Percentiles rank a stretch among this genome's conserved stretches.
Conservation (phyloP, 2,797 vertebrate species). For the Muraenolepis orangiensis region DNA sequence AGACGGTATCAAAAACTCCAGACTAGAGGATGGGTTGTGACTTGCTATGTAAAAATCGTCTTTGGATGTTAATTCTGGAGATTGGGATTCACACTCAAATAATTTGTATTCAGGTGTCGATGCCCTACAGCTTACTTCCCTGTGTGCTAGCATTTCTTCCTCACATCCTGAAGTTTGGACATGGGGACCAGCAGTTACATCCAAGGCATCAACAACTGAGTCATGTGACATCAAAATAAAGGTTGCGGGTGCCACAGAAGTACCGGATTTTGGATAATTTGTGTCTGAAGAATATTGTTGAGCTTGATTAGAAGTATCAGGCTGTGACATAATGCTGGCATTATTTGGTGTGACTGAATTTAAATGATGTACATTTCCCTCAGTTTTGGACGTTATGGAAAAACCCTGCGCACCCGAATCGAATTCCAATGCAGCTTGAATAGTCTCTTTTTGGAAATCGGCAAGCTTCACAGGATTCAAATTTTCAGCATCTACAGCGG, state of each 20-base stretch:
- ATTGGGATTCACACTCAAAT: neutral
- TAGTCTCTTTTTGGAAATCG: constrained; percentile 18
- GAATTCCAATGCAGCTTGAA: constrained; percentile 20
- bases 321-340: constrained; percentile 6
- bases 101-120: constrained; percentile 32
- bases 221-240: constrained; percentile 54
- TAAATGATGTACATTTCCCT: constrained; percentile 28
- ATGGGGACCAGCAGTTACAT: constrained; percentile 9
- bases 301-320: constrained; percentile 17
- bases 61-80: constrained; percentile 29
- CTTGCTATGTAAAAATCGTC: neutral
- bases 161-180: constrained; percentile 11
- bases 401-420: constrained; percentile 31
- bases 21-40: constrained; percentile 36
- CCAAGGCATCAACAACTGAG: constrained; percentile 34
- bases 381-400: constrained; percentile 21
- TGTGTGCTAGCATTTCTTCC: constrained; percentile 8
- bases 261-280: constrained; percentile 6
- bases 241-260: constrained; percentile 11
- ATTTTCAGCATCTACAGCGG: constrained; percentile 33
- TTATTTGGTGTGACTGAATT: neutral
- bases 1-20: constrained; percentile 36
- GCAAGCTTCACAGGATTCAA: constrained; percentile 8
- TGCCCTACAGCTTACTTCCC: constrained; percentile 16
- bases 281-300: constrained; percentile 17